Percentiles rank a stretch among this genome's conserved stretches.
These are phyloP conservation scores for Acrocephalus arundinaceus DNA, from an alignment of 2,113 vertebrate genomes.

Conservation along the genomic window DNA sequence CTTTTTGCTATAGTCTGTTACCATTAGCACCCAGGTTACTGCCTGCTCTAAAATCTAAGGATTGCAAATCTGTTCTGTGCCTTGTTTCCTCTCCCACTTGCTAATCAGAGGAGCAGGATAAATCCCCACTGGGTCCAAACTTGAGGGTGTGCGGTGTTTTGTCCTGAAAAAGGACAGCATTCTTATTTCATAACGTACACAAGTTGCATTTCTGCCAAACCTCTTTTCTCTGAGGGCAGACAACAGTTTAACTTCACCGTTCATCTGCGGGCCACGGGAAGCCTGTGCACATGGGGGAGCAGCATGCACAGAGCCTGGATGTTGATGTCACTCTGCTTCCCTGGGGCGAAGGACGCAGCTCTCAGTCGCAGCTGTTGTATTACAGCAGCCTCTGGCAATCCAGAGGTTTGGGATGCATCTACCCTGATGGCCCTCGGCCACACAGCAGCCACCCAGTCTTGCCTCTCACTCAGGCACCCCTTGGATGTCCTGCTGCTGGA, in stretches of 20 bases:
- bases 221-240: not conserved
- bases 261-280: not conserved
- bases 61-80: not conserved
- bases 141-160: not conserved
- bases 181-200: not conserved
- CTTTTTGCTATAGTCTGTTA: not conserved
- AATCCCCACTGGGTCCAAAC: not conserved
- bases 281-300: rapidly evolving
- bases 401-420: not conserved
- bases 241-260: not conserved
- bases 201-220: not conserved
- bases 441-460: not conserved
- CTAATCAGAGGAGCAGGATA: not conserved
- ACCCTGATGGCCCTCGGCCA: not conserved
- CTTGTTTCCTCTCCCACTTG: not conserved
- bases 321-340: not conserved
- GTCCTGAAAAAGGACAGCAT: not conserved
- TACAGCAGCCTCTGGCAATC: not conserved
- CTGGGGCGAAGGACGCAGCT: not conserved
- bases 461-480: rapidly evolving
- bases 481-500: not conserved
- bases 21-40: not conserved
- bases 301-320: not conserved
- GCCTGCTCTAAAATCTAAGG: not conserved
- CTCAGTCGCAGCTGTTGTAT: not conserved